Evolutionary conservation across 1,140 invertebrate genomes (phyloP).

Genomic region (Saccostrea echinata): DNA sequence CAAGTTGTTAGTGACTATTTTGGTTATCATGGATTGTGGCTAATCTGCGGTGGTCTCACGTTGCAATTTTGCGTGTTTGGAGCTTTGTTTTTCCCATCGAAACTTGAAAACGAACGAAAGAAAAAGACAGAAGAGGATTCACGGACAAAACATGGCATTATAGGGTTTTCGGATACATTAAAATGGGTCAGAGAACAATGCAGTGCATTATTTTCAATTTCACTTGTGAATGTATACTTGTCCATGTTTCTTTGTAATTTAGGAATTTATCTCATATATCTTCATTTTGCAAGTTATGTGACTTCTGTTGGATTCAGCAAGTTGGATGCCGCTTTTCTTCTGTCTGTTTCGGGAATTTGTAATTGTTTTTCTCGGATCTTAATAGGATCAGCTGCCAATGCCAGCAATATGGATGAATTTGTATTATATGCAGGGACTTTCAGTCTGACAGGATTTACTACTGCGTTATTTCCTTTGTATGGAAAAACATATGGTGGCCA

Average conservation of each 20-base stretch:
- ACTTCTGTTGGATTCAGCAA: background rate
- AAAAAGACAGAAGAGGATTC: background rate
- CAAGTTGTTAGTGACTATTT: conserved; percentile 18
- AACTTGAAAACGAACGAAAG: conserved; percentile 17
- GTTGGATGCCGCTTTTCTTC: background rate
- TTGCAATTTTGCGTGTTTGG: conserved; percentile 38
- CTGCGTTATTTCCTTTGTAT: conserved; percentile 38
- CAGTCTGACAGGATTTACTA: background rate
- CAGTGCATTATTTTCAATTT: background rate
- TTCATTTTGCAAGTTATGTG: conserved; percentile 9
- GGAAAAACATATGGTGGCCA: conserved; percentile 18
- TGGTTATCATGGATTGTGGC: conserved; percentile 33
- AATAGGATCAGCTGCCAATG: conserved; percentile 18
- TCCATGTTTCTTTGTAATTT: background rate
- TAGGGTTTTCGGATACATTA: background rate
- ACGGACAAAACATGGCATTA: background rate
- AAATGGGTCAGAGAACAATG: background rate
- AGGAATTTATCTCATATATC: conserved; percentile 13
- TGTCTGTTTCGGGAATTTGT: background rate
- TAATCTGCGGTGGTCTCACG: conserved; percentile 5
- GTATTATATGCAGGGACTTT: conserved; percentile 41
- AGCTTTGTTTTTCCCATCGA: conserved; percentile 19
- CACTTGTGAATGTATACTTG: background rate
- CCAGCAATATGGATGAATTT: conserved; percentile 31
- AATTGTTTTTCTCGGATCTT: conserved; percentile 7